Evolutionary conservation across 2,888 invertebrate species (phyloP), one percentile per base, ranked within the genome.

Genomic region (Beris chalybata): DNA sequence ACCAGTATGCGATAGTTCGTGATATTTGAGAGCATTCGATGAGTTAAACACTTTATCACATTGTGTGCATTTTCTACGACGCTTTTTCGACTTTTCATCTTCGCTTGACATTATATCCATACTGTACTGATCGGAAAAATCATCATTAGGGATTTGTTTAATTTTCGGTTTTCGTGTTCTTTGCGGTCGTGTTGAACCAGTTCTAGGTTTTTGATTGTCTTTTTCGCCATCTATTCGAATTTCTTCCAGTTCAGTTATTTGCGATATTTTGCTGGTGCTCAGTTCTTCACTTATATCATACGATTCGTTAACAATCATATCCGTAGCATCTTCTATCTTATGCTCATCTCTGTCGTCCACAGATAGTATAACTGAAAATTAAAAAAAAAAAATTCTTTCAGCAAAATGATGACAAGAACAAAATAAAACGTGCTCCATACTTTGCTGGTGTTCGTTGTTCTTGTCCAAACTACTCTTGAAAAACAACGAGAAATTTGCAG

Each of bases 11-110:
- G 91, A 90, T 71, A 91, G 81, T 81, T 89, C 84, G 74, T 95
- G 94, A 79, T 94, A 94, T 68, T 92, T 85, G 61, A 93, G 80
- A 7, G 94, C 93, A 78, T 93, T 94, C 69, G 90, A 84, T 71
- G 94, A 93, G 66, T 87, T 86, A 76, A 94, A 94, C 65, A 88
- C 85, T 15, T 91, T 82, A 11, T 85, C 85, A 73, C 95, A 95
- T 57, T 75, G 76, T 5, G 72, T 67, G 63, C 80, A 80, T 11
- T 72, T 71, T 15, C 56, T 55, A 1, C 45, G 55, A 31, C 45
- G 48, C 55, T 68, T 65, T 6, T 67, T 63, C 13, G 57, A 53
- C 30, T 64, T 64, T 29, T 44, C 63, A 15, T 63, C 58, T 38
- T 68, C 68, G 13, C 54, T 45, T 22, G 44, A 56, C 38, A 64